phyloP scores from a whole-genome alignment of 2,797 vertebrate genomes.

The Poecile montanus region DNA sequence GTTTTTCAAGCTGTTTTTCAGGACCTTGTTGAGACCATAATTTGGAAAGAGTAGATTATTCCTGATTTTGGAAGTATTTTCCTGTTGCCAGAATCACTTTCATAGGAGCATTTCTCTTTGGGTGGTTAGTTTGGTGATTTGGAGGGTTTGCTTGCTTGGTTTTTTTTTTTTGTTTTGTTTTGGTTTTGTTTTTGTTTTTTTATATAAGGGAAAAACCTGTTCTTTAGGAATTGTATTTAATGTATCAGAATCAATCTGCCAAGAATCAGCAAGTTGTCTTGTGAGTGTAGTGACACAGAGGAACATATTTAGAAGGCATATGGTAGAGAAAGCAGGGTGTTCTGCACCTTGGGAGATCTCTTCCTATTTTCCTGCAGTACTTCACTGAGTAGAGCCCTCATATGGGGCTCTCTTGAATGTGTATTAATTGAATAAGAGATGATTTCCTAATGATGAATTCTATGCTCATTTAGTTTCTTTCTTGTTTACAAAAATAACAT shows the following conservation, averaged over 20 bases:
- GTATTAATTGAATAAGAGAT: slow-evolving; percentile 42
- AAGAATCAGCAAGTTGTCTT: neutral
- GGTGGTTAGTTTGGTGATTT: fast-evolving
- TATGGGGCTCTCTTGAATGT: slow-evolving; percentile 37
- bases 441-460: slow-evolving; percentile 43
- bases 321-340: slow-evolving; percentile 45
- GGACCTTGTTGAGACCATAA: neutral
- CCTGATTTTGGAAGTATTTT: neutral
- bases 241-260: neutral
- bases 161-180: neutral
- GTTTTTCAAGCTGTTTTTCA: neutral
- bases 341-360: slow-evolving; percentile 28
- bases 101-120: neutral
- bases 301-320: slow-evolving; percentile 65
- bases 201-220: neutral
- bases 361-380: slow-evolving; percentile 52
- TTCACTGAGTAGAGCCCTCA: slow-evolving; percentile 21
- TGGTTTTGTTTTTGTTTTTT: neutral
- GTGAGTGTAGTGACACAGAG: neutral
- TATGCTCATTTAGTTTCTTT: slow-evolving; percentile 55
- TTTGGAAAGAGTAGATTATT: neutral
- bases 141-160: neutral
- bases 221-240: neutral
- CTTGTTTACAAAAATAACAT: slow-evolving; percentile 39
- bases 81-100: neutral